Conservation (phyloP, 2,888 invertebrate genomes). For the Cyclophora albipunctata region DNA sequence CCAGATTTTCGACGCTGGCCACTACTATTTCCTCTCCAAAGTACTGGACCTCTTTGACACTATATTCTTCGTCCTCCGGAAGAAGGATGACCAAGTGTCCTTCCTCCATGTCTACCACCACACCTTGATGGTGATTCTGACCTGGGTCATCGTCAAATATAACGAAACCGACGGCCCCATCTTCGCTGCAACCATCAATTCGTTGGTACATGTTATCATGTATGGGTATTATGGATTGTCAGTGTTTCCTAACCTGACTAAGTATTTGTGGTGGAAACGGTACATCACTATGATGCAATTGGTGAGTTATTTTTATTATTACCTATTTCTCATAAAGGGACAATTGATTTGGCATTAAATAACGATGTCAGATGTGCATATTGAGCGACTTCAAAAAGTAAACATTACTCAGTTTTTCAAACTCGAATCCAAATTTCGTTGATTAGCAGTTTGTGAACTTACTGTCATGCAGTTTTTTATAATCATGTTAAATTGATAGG, state of each 20-base stretch:
- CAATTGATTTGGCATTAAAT: no score
- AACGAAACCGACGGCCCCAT: conserved; percentile 81
- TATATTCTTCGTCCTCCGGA: conserved; percentile 90
- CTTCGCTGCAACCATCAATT: conserved; percentile 80
- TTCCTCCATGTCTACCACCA: conserved; percentile 93
- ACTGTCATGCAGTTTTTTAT: no score
- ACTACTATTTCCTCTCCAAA: conserved; percentile 83
- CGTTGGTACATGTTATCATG: conserved; percentile 85
- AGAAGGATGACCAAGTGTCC: conserved; percentile 82
- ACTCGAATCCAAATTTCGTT: no score
- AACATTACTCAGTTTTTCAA: no score
- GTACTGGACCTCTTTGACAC: conserved; percentile 83
- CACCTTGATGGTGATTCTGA: conserved; percentile 79
- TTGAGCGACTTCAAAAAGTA: no score
- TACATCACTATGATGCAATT: conserved; percentile 86
- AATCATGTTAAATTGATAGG: no score
- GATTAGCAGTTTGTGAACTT: no score
- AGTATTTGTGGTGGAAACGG: conserved; percentile 88
- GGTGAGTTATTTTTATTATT: conserved; percentile 55
- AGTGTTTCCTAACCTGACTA: conserved; percentile 79
- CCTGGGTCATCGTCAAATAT: conserved; percentile 83
- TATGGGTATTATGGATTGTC: conserved; percentile 84
- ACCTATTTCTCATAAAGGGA: neutral
- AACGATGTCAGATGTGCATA: no score
- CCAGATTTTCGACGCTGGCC: conserved; percentile 39